phyloP scores from a whole-genome alignment of 35 echinoderm and acorn worm genomes.

The Diadema setosum region DNA sequence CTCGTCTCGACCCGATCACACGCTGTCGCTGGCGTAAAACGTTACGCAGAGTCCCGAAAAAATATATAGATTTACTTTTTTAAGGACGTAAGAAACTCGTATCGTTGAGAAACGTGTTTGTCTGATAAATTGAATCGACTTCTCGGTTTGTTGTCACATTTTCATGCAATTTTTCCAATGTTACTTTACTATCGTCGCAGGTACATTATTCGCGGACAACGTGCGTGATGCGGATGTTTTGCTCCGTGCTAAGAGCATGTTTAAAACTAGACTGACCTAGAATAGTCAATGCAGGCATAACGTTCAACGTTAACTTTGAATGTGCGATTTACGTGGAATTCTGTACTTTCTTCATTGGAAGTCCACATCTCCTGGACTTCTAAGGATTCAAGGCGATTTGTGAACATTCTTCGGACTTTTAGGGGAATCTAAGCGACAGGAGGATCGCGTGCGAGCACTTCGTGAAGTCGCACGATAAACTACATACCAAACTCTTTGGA shows the following conservation, averaged over 20 bases:
- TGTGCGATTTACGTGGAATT: neutral
- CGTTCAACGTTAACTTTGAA: neutral
- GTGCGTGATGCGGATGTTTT: constrained; percentile 6
- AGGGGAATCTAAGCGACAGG: no score
- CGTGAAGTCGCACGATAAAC: neutral
- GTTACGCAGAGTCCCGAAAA: neutral
- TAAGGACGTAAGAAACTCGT: no score
- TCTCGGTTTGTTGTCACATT: no score
- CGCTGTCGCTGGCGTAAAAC: neutral
- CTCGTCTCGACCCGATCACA: neutral
- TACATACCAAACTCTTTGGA: neutral
- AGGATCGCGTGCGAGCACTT: no score
- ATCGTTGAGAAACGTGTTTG: no score
- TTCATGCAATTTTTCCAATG: neutral
- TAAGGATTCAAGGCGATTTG: no score
- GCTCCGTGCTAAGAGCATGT: neutral
- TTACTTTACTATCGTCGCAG: neutral
- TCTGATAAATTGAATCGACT: no score
- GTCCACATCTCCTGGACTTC: no score
- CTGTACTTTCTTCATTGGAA: no score
- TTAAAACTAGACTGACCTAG: neutral
- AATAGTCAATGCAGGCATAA: neutral
- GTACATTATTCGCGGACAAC: neutral
- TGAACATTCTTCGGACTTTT: no score
- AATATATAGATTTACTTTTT: neutral